Conservation (phyloP, 37 sponge, comb jelly and placozoan species). For the Chondrilla cf. caribensis region DNA sequence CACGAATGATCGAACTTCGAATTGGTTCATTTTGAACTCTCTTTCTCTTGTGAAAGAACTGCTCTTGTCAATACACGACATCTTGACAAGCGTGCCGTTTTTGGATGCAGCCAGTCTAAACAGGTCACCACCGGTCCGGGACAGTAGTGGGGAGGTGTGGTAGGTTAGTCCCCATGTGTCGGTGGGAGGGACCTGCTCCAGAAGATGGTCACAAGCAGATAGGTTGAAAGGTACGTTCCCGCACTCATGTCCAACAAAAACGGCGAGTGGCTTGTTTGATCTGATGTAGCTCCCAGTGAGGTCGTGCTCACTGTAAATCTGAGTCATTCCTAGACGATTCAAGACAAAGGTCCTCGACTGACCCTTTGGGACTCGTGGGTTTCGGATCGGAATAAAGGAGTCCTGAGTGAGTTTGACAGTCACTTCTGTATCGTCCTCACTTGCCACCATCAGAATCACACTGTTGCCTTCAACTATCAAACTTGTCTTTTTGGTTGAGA, state of each 20-base stretch:
- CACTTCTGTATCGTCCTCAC: not conserved
- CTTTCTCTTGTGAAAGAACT: not conserved
- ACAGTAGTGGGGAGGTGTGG: constrained; percentile 3
- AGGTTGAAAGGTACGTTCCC: constrained; percentile 20
- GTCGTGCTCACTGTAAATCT: not conserved
- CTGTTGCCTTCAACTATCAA: constrained; percentile 8
- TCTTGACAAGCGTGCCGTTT: not conserved
- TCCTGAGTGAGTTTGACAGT: not conserved
- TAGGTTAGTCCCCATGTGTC: constrained; percentile 10
- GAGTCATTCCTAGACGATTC: not conserved
- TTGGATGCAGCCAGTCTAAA: constrained; percentile 13
- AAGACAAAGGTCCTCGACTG: not conserved
- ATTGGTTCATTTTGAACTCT: not conserved
- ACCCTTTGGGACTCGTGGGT: not conserved
- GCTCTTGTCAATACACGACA: not conserved
- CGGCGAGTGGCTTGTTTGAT: constrained; percentile 2
- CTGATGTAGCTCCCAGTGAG: not conserved
- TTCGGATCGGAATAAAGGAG: not conserved
- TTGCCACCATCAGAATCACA: not conserved
- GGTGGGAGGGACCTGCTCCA: constrained; percentile 15
- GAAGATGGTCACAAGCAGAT: constrained; percentile 1
- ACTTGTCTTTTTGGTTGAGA: not conserved
- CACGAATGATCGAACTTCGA: not conserved
- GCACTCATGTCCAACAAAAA: constrained; percentile 16
- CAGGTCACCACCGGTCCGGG: constrained; percentile 17